Evolutionary conservation across 2,797 vertebrate species (phyloP).

Genomic region (Peromyscus melanophrys): DNA sequence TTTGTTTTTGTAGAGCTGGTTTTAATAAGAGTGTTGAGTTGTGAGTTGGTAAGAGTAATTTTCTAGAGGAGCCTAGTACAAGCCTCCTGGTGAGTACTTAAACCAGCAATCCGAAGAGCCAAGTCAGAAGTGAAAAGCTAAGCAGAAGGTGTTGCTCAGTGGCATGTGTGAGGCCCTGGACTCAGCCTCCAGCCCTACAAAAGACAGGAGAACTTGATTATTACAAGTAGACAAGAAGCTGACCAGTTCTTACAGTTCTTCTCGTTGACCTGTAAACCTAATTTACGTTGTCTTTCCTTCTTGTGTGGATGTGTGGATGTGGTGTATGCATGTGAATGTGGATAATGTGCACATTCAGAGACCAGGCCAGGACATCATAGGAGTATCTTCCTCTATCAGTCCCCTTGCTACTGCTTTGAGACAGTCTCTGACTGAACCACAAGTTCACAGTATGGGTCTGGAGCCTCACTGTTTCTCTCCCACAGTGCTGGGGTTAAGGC

Average conservation of each 20-base stretch:
- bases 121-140: neutral
- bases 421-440: neutral
- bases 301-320: neutral
- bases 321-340: neutral
- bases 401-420: too few relatives aligned
- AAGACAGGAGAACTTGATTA: neutral
- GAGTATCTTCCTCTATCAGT: neutral
- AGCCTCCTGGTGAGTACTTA: neutral
- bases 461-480: neutral
- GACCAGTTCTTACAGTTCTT: neutral
- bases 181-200: neutral
- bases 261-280: neutral
- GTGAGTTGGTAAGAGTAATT: neutral
- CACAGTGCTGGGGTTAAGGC: neutral
- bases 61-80: neutral
- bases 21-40: constrained; percentile 15
- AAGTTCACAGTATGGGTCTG: neutral
- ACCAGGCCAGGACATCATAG: neutral
- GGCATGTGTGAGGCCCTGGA: neutral
- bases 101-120: neutral
- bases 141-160: neutral
- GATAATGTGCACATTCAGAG: neutral
- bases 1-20: neutral
- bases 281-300: neutral
- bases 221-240: neutral